Evolutionary conservation across 2,797 vertebrate genomes (phyloP), one percentile per base, ranked within the genome.

Genomic region (Molossus alvarezi): DNA sequence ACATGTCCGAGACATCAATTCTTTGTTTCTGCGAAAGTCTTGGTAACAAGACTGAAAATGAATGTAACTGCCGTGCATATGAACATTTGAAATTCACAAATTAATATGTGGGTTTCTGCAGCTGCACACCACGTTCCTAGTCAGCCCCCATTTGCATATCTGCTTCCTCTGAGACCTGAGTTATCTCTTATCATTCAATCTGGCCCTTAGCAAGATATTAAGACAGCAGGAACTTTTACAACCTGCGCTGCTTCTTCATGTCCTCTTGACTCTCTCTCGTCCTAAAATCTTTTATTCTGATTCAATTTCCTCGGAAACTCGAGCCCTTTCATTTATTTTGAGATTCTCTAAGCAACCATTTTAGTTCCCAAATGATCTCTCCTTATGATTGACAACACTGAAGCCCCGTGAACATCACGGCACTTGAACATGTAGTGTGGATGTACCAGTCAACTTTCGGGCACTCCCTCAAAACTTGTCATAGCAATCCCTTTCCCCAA

Each of bases 1-100:
- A 97, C 64, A 33, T 93, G 87, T 98, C 97, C 97, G 94, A 98
- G 95, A 67, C 94, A 98, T 98, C 97, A 97, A 97, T 98, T 98
- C 97, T 97, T 98, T 98, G 90, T 98, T 97, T 98, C 92, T 90
- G 92, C 89, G 58, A 90, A 98, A 97, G n/a, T 84, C 45, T 97
- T 72, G 55, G 80, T 94, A 95, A 96, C 60, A 96, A 53, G 87
- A 14, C 93, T 95, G 58, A 62, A 94, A 96, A 96, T 75, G 6
- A 33, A 91, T 91, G 79, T 90, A 83, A 80, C 55, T 93, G 29
- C n/a, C 81, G 33, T 88, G 86, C 88, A 1, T 29, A 64, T 41
- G 90, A 90, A 62, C 21, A 93, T 83, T 20, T 48, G 20, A 96
- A 48, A 96, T 92, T 87, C 86, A 23, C 9, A 82, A 20, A 90